Evolutionary conservation across 2,113 vertebrate species (phyloP), one percentile per base, ranked within the genome.

Genomic region (Cryptotis parvus): DNA sequence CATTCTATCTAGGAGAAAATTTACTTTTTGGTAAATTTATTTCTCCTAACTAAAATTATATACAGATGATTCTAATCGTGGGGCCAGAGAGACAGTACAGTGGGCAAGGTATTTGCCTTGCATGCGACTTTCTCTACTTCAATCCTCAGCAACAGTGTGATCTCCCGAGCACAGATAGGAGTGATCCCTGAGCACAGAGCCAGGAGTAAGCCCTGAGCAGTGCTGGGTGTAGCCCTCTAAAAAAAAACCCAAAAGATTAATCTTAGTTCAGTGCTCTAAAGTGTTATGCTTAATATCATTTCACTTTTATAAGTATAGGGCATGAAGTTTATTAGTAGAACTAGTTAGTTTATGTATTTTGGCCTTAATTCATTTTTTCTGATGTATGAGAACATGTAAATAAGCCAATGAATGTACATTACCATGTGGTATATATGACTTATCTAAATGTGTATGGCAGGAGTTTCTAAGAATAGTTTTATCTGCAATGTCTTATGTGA

Each of bases 291-390:
- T 52, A 77, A 11, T 95, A 90, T 94, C 8, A 88, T 84, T 80
- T 20, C 77, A 35, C 22, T 37, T 78, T 39, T 70, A 1, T 68
- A 81, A 80, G 81, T 81, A 27, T 0, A 77, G 61, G 6, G 49
- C 1, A 15, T 81, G 0, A 63, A 74, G 80, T 93, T 94, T 93
- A 9, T 84, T 92, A 33, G 7, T 95, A 52, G 43, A 84, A 77
- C 35, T 73, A 81, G 18, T 66, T 90, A 49, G 24, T 33, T 66
- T 29, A 84, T 74, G 29, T 93, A 61, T 39, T n/a, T 87, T 43
- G 58, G 39, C 89, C 79, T 87, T 69, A 9, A 26, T 31, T 29
- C 37, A 39, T 3, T 1, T 85, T n/a, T 89, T 90, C 33, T 95
- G 2, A 1, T 73, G 14, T 18, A 2, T 69, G 31, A 73, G 37